Evolutionary conservation across 2,888 invertebrate species (phyloP).

Genomic region (Nematopogon swammerdamellus): DNA sequence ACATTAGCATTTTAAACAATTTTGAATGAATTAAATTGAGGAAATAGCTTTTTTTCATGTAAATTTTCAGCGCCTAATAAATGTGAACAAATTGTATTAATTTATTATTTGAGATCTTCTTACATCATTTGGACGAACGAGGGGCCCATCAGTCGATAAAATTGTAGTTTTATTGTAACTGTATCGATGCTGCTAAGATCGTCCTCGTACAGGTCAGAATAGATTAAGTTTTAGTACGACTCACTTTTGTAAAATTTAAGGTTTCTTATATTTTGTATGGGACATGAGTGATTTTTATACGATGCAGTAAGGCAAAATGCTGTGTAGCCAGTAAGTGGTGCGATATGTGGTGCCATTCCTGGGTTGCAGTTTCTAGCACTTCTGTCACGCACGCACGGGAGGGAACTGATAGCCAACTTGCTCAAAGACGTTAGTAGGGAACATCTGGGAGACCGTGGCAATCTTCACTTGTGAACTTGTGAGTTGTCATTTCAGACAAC

Average conservation of each 20-base stretch:
- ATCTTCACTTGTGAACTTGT: too few species aligned
- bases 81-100: neutral
- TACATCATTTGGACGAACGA: neutral
- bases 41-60: neutral
- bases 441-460: too few species aligned
- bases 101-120: neutral
- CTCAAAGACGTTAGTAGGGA: too few species aligned
- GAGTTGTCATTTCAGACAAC: too few species aligned
- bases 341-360: conserved; percentile 58
- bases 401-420: neutral
- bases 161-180: neutral
- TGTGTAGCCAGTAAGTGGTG: conserved; percentile 57
- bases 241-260: conserved; percentile 52
- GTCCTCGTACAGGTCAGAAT: conserved; percentile 15
- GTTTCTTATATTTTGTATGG: conserved; percentile 50
- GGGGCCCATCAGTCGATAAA: neutral
- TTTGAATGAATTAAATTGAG: neutral
- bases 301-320: conserved; percentile 47
- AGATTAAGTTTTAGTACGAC: conserved; percentile 54
- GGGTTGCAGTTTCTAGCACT: conserved; percentile 43
- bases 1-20: neutral
- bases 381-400: neutral
- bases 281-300: conserved; percentile 46
- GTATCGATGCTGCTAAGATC: neutral
- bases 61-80: neutral